These are phyloP conservation scores for Chaenogobius annularis DNA, from an alignment of 2,113 vertebrate genomes.

Conservation along the genomic window DNA sequence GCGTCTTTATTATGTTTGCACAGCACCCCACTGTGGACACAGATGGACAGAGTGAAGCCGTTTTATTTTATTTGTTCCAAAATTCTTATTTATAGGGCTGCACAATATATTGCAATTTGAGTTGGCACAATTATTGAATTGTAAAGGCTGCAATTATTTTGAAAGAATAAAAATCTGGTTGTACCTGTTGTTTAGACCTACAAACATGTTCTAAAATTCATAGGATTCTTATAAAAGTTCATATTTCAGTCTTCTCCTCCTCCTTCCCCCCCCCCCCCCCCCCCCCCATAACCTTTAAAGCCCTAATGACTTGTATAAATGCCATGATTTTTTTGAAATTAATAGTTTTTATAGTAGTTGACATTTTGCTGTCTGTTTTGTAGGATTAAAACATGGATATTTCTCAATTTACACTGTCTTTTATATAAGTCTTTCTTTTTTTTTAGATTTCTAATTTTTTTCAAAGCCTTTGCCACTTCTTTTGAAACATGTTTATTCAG, in stretches of 20 bases:
- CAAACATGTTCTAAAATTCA: too few relatives aligned
- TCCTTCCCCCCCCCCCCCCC: too few relatives aligned
- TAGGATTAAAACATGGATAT: constrained; percentile 45
- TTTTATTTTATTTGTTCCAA: not conserved
- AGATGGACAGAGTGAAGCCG: constrained; percentile 87
- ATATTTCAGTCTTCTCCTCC: too few relatives aligned
- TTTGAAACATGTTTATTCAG: not conserved
- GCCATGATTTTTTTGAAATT: constrained; percentile 3
- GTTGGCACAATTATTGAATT: too few relatives aligned
- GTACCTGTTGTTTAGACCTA: too few relatives aligned
- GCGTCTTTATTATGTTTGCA: constrained; percentile 93
- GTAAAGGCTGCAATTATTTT: too few relatives aligned
- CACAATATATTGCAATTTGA: too few relatives aligned
- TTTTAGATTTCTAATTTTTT: not conserved
- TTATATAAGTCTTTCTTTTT: not conserved
- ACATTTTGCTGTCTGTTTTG: constrained; percentile 30
- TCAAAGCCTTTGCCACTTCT: not conserved
- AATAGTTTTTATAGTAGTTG: constrained; percentile 24
- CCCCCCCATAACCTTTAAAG: too few relatives aligned
- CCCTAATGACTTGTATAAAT: constrained; percentile 17
- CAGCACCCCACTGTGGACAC: constrained; percentile 91
- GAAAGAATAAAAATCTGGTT: too few relatives aligned
- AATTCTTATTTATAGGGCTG: constrained; percentile 15
- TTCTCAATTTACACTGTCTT: constrained; percentile 11
- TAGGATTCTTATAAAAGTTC: too few relatives aligned